These are phyloP conservation scores for Anthopleura sola DNA, from an alignment of 64 coral and sea anemone genomes.

Conservation along the genomic window DNA sequence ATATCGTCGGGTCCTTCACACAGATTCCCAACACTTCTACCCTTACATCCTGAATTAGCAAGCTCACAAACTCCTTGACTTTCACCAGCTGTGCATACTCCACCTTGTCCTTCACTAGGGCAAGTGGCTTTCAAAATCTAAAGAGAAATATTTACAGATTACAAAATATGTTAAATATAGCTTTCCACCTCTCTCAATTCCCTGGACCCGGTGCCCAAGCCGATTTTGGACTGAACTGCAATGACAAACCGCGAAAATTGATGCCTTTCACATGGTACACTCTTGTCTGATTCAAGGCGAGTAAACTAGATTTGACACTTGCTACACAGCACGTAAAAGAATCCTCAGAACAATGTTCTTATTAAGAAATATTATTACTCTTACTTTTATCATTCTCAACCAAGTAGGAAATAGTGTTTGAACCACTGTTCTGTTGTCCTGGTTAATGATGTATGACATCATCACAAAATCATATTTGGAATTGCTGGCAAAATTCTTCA, in stretches of 20 bases:
- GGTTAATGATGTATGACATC: slow-evolving; percentile 14
- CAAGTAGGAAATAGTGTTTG: not conserved
- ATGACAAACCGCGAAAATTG: no score
- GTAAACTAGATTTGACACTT: no score
- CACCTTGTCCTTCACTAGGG: slow-evolving; percentile 28
- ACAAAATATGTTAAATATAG: no score
- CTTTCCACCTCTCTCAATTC: no score
- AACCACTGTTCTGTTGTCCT: not conserved
- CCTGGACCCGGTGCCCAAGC: no score
- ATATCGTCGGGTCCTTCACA: slow-evolving; percentile 26
- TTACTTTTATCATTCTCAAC: not conserved
- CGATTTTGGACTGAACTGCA: no score
- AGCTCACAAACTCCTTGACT: slow-evolving; percentile 32
- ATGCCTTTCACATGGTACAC: no score
- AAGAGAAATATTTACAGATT: not conserved
- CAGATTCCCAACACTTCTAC: not conserved
- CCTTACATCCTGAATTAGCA: slow-evolving; percentile 21
- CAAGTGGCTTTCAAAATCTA: slow-evolving; percentile 17
- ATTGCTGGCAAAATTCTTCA: not conserved
- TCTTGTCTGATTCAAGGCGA: no score
- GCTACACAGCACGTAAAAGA: no score
- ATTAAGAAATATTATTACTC: no score
- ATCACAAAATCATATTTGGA: slow-evolving; percentile 35
- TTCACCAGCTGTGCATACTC: slow-evolving; percentile 7
- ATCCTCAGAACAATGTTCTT: no score